Percentiles rank a stretch among this genome's conserved stretches.
Conservation (phyloP, 2,797 vertebrate genomes). For the Typhlichthys subterraneus region DNA sequence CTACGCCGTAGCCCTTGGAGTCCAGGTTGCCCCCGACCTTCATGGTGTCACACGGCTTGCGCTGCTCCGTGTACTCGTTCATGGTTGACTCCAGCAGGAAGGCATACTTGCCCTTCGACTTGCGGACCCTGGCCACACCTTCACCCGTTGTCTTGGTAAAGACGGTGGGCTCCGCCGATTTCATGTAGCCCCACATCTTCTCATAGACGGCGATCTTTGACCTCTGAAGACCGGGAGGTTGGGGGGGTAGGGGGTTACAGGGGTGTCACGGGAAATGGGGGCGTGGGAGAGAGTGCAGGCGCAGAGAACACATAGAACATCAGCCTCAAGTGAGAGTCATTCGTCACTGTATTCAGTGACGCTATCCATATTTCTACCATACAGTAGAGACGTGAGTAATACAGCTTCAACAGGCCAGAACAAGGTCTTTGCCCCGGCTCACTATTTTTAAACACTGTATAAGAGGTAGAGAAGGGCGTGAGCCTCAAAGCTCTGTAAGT, state of each 20-base stretch:
- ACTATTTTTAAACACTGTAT: too few species aligned
- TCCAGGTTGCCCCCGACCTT: slow-evolving; percentile 99
- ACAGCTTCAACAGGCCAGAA: too few species aligned
- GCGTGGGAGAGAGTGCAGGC: not conserved
- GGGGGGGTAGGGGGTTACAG: slow-evolving; percentile 29
- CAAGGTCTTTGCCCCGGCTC: too few species aligned
- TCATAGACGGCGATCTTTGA: slow-evolving; percentile 97
- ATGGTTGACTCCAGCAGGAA: slow-evolving; percentile 99
- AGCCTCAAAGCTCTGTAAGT: too few species aligned
- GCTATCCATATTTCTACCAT: not conserved
- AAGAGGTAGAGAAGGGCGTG: too few species aligned
- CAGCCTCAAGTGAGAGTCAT: not conserved
- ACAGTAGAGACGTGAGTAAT: not conserved
- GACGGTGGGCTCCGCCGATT: slow-evolving; percentile 95
- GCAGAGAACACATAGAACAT: slow-evolving; percentile 12
- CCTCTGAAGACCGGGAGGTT: slow-evolving; percentile 75
- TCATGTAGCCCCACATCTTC: slow-evolving; percentile 99
- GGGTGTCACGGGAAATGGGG: slow-evolving; percentile 22
- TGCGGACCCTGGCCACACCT: slow-evolving; percentile 95
- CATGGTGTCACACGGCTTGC: slow-evolving; percentile 99
- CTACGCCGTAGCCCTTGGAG: slow-evolving; percentile 98
- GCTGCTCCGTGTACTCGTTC: slow-evolving; percentile 99
- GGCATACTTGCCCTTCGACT: slow-evolving; percentile 99
- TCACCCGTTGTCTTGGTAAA: slow-evolving; percentile 97
- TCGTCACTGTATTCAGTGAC: too few species aligned